Base-by-base conservation (phyloP, 2,888 invertebrate genomes). In the Cantharis flavilabris region DNA sequence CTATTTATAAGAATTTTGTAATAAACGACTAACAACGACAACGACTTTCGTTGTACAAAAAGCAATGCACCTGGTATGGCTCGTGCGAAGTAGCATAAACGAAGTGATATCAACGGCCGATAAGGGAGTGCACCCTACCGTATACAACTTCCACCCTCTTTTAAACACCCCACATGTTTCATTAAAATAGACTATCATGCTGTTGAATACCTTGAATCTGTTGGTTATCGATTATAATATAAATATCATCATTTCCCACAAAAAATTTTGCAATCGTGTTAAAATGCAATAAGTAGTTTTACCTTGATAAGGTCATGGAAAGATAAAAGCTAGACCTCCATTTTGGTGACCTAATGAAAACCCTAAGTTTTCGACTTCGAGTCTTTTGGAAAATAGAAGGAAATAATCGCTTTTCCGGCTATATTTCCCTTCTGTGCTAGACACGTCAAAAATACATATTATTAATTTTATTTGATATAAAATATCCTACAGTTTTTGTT, bases 41-140 rank as follows among this genome's bases (percentile, higher is more conserved):
- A n/a, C n/a, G n/a, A n/a, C n/a, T n/a, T n/a, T 67, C 76, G 72
- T 72, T 74, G 69, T 78, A 73, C 76, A 69, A 76, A 70, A 75
- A 67, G 13, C 20, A 63, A 79, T 78, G 80, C 81, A 81, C 81
- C 81, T 81, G 81, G 81, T 79, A 65, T 80, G 80, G 81, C 81
- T 81, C 81, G 81, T 80, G 81, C 77, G 70, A 73, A 63, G 63
- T 62, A 71, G 70, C 73, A 65, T 62, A 49, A 65, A 79, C 77
- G 73, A 79, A 79, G 79, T 80, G 80, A 80, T 80, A 78, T 80
- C 78, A 79, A 79, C 81, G 76, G 77, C 49, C 79, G 79, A 81
- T 81, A 81, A 81, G 81, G 81, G 80, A 77, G 81, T 80, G 79
- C 80, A 81, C 80, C 81, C 81, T 76, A 80, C 71, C 77, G 76